Base-by-base conservation (phyloP, 1,140 invertebrate genomes). In the Drosophila micromelanica region DNA sequence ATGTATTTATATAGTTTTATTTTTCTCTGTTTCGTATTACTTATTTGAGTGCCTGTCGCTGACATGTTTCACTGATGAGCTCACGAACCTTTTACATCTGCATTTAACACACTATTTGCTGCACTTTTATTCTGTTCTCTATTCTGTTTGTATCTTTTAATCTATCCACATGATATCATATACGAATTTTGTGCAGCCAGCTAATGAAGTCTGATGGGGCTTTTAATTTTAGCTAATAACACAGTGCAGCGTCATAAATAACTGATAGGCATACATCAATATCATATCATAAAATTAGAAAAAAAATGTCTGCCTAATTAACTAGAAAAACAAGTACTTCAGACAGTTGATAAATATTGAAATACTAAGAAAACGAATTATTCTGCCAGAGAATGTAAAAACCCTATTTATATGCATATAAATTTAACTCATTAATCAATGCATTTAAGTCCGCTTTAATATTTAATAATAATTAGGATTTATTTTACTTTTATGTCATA, bases 41-140 rank as follows among this genome's bases (percentile, higher is more conserved):
- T 69, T 59, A 57, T 52, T 59, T 51, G 59, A 46, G 20, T 59
- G 46, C 32, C 68, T 30, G 42, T 55, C 17, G 51, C 68, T 71
- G 68, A 71, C 67, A 64, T 56, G 52, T 71, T 56, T 68, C 48
- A 43, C 15, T 63, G 72, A 57, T 86, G 81, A 87, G 86, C 78
- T 86, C 81, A 86, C 63, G 40, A 57, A 60, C 54, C 57, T 67
- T 67, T 65, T 52, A 42, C 52, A 71, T 48, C 42, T 57, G 23
- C 20, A 46, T 8, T 63, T 63, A 55, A 70, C 49, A 55, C 64
- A 20, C 12, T 27, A 17, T 60, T 51, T n/a, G 45, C 42, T 76
- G 62, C 80, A 80, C 42, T 61, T 45, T 15, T 0, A 4, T 35
- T 11, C 30, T 64, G 5, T 27, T 27, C 35, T 11, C 27, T 35